phyloP scores from a whole-genome alignment of 1,140 invertebrate species.

The Ladona fulva region DNA sequence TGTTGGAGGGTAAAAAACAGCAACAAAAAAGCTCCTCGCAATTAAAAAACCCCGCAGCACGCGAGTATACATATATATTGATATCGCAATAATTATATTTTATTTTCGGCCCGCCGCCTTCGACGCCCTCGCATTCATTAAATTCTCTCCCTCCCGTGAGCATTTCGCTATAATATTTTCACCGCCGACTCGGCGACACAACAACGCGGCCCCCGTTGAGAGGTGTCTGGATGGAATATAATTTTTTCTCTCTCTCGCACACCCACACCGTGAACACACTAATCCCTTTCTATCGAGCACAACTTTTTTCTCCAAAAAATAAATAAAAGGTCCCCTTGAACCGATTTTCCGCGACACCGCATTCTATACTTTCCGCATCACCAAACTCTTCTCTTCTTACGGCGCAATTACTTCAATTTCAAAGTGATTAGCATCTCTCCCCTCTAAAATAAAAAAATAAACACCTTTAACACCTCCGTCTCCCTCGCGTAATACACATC shows the following conservation, averaged over 20 bases:
- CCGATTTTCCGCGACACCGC: neutral
- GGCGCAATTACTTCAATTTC: neutral
- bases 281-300: neutral
- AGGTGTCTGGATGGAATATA: neutral
- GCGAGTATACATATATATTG: no score
- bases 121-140: neutral
- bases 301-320: neutral
- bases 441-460: neutral
- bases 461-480: neutral
- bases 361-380: slow-evolving; percentile 1
- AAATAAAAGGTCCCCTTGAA: neutral
- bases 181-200: neutral
- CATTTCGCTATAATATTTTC: slow-evolving; percentile 4
- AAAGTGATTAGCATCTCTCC: slow-evolving; percentile 1
- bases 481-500: neutral
- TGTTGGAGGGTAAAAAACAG: no score
- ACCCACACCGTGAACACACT: neutral
- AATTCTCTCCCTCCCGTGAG: neutral
- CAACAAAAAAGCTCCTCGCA: no score
- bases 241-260: neutral
- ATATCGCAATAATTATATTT: no score
- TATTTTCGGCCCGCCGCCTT: no score
- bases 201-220: neutral
- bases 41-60: no score
- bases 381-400: neutral